Percentiles rank a stretch among this genome's conserved stretches.
Conservation (phyloP, 2,113 vertebrate genomes). For the Sigmodon hispidus region DNA sequence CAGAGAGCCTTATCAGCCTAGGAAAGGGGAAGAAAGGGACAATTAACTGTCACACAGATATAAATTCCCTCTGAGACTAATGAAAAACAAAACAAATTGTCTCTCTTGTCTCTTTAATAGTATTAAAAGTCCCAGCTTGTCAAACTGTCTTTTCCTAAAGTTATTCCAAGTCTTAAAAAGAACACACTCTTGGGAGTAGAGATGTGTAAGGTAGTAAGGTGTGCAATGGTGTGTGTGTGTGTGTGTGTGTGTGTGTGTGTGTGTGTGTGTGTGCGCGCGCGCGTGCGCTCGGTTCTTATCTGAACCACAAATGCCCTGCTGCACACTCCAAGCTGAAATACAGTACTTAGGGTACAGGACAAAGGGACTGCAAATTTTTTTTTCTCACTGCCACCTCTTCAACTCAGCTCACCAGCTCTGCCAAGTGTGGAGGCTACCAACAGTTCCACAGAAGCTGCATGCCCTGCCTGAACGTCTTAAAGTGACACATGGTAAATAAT, state of each 20-base stretch:
- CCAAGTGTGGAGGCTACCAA: constrained; percentile 27
- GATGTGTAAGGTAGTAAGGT: no score
- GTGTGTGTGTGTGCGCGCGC: no score
- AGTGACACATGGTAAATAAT: neutral
- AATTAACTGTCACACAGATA: constrained; percentile 87
- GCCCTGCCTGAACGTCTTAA: constrained; percentile 5
- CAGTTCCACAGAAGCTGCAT: neutral
- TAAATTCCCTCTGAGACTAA: constrained; percentile 84
- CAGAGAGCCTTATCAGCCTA: constrained; percentile 88
- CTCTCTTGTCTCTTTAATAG: constrained; percentile 70
- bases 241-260: no score
- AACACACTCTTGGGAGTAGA: neutral
- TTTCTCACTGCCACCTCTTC: constrained; percentile 32
- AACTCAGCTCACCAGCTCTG: constrained; percentile 31
- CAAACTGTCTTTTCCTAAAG: constrained; percentile 48
- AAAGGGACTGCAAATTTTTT: neutral
- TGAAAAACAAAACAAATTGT: constrained; percentile 73
- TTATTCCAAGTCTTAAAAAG: neutral
- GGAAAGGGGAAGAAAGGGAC: constrained; percentile 85
- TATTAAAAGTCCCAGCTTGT: constrained; percentile 41
- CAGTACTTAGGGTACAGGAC: neutral
- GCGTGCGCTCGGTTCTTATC: no score
- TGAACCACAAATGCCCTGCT: constrained; percentile 13
- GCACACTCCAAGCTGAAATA: neutral
- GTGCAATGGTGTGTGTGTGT: neutral